phyloP scores from a whole-genome alignment of 2,888 invertebrate genomes.

The Trissolcus brochymenae region DNA sequence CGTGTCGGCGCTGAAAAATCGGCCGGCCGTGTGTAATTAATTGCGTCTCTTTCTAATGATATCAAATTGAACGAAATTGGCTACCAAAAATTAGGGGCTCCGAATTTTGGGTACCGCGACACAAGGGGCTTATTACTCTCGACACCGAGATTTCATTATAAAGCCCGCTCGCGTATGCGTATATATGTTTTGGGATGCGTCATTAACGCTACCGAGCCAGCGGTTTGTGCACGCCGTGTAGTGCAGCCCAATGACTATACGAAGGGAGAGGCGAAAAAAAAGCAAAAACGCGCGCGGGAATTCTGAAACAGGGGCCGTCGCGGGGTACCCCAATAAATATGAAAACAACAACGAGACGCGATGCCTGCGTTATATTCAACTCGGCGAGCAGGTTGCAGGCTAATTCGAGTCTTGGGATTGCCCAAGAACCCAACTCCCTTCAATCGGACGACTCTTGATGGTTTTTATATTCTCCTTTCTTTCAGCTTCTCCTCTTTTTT shows the following conservation, averaged over 20 bases:
- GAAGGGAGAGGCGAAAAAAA: conserved; percentile 14
- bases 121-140: conserved; percentile 34
- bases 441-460: conserved; percentile 70
- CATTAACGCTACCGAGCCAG: conserved; percentile 69
- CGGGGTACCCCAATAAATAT: conserved; percentile 74
- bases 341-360: conserved; percentile 72
- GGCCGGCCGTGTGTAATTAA: conserved; percentile 23
- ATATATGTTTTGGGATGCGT: conserved; percentile 66
- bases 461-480: conserved; percentile 66
- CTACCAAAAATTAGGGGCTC: conserved; percentile 38
- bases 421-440: conserved; percentile 56
- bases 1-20: conserved; percentile 36
- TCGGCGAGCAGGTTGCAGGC: conserved; percentile 73
- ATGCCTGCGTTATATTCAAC: conserved; percentile 66
- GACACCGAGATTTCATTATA: conserved; percentile 57
- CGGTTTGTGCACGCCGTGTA: background rate
- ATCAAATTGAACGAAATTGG: conserved; percentile 46
- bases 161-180: conserved; percentile 8
- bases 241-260: background rate
- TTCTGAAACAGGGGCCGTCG: conserved; percentile 65
- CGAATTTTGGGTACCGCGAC: background rate
- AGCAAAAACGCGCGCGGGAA: conserved; percentile 50
- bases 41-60: conserved; percentile 34
- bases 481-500: conserved; percentile 58
- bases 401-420: conserved; percentile 69